Conservation (phyloP, 2,113 vertebrate genomes). For the Arenaria interpres region DNA sequence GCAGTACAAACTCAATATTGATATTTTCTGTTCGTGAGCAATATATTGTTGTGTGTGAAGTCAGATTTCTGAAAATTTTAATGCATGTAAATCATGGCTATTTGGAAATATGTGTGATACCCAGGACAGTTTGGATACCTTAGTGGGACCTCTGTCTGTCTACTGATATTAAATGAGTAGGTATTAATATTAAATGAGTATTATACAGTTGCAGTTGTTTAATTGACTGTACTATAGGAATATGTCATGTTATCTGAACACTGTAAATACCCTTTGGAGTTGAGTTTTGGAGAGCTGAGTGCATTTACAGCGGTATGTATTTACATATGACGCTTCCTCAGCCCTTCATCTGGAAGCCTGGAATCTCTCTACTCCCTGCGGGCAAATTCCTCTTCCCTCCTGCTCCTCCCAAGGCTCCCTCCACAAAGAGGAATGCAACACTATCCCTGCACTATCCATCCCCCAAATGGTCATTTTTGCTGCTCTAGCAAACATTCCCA, state of each 20-base stretch:
- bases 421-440: neutral
- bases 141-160: neutral
- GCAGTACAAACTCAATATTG: fast-evolving
- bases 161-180: neutral
- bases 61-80: neutral
- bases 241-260: neutral
- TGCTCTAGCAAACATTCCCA: neutral
- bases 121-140: neutral
- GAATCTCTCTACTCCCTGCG: neutral
- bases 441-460: neutral
- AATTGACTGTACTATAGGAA: neutral
- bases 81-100: fast-evolving
- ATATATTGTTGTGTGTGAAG: neutral
- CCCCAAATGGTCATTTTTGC: neutral
- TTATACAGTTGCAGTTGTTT: neutral
- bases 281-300: neutral
- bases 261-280: neutral
- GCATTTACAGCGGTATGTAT: neutral
- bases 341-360: neutral
- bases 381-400: neutral
- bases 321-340: neutral
- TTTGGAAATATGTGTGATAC: neutral
- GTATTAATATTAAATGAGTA: neutral
- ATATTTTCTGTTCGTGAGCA: fast-evolving
- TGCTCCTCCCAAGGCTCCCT: neutral